phyloP scores from a whole-genome alignment of 2,888 invertebrate genomes.

The Linnaemya vulpina region DNA sequence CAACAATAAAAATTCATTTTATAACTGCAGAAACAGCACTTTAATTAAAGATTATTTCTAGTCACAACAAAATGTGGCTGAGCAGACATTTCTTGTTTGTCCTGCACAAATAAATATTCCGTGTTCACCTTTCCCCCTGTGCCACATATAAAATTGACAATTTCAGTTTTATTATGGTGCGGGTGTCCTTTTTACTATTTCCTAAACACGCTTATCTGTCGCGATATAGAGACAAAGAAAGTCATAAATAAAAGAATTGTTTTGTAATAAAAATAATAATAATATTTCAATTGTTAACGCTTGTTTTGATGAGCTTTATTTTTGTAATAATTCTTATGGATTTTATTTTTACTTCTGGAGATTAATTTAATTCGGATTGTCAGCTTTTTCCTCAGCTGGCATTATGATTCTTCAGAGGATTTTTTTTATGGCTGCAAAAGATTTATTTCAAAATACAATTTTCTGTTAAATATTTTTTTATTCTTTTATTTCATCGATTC shows the following conservation, averaged over 20 bases:
- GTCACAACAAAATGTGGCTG: not conserved
- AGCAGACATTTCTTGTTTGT: not conserved
- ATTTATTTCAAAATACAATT: not conserved
- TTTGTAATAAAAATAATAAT: not conserved
- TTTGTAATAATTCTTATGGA: too few species aligned
- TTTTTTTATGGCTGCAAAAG: not conserved
- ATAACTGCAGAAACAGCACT: not conserved
- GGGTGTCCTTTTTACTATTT: not conserved
- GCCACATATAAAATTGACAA: not conserved
- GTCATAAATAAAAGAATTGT: not conserved
- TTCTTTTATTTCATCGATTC: not conserved
- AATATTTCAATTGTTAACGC: not conserved
- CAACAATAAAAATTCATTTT: not conserved
- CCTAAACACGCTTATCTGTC: not conserved
- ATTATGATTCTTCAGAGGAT: not conserved
- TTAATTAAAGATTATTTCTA: not conserved
- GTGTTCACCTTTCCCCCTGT: not conserved
- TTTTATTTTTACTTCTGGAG: too few species aligned
- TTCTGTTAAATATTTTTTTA: not conserved
- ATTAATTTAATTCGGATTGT: not conserved
- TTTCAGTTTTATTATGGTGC: not conserved
- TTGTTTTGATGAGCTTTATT: too few species aligned
- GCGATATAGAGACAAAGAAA: not conserved
- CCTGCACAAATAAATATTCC: not conserved
- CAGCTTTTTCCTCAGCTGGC: not conserved